A percentile compares a stretch with the other conserved stretches of the same genome.
These are phyloP conservation scores for Carassius auratus DNA, from an alignment of 2,113 vertebrate species.

Conservation along the genomic window DNA sequence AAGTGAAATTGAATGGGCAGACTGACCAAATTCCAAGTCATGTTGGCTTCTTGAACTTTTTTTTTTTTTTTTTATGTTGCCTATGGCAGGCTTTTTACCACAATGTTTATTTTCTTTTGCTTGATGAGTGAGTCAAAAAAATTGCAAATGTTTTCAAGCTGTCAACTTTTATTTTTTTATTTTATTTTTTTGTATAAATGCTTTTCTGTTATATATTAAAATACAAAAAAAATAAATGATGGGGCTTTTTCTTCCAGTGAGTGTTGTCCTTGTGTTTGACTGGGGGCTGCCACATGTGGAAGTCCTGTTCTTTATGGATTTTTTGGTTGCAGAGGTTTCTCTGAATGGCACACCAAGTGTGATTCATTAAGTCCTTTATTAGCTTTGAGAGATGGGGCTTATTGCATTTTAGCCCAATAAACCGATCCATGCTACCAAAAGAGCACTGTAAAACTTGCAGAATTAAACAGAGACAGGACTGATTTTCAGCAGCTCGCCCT, in stretches of 20 bases:
- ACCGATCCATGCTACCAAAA: slow-evolving; percentile 30
- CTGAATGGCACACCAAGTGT: slow-evolving; percentile 49
- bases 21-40: slow-evolving; percentile 26
- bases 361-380: slow-evolving; percentile 55
- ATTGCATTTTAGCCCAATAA: slow-evolving; percentile 43
- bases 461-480: slow-evolving; percentile 15
- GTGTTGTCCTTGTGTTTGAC: neutral
- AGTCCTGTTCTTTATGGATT: slow-evolving; percentile 46
- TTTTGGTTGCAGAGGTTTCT: slow-evolving; percentile 48
- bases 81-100: neutral
- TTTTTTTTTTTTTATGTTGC: neutral
- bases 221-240: neutral
- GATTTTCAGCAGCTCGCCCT: neutral
- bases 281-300: slow-evolving; percentile 39
- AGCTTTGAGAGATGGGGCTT: slow-evolving; percentile 42
- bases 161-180: neutral
- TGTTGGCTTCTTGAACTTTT: neutral
- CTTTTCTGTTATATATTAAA: slow-evolving; percentile 37
- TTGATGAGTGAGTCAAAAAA: neutral
- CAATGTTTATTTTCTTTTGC: slow-evolving; percentile 23
- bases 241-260: neutral
- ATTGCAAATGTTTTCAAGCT: neutral
- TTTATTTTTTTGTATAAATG: too few relatives aligned
- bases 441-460: slow-evolving; percentile 27
- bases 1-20: neutral